These are phyloP conservation scores for Halisarca cf. caerulea DNA, from an alignment of 37 sponge, comb jelly and placozoan genomes.

Conservation along the genomic window DNA sequence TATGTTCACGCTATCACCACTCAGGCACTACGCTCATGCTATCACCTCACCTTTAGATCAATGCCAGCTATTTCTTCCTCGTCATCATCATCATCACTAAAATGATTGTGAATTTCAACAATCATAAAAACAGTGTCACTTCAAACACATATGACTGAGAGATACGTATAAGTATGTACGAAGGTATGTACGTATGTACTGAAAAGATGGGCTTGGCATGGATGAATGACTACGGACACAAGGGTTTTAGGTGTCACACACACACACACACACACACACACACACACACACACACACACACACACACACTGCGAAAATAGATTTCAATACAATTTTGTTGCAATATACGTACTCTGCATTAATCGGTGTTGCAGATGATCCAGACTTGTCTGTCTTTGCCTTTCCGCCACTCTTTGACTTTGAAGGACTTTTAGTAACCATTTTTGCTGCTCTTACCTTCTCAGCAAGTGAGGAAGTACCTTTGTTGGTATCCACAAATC, in stretches of 20 bases:
- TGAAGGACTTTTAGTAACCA: not conserved
- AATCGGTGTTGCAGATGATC: not conserved
- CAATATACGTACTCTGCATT: not conserved
- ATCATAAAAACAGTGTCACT: not conserved
- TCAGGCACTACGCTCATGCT: too few relatives aligned
- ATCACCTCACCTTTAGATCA: constrained; percentile 70
- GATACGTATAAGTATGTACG: not conserved
- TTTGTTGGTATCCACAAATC: not conserved
- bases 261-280: too few relatives aligned
- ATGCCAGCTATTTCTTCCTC: constrained; percentile 52
- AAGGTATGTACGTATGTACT: not conserved
- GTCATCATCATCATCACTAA: constrained; percentile 74
- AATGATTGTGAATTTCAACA: not conserved
- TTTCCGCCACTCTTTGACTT: not conserved
- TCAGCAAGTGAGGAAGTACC: not conserved
- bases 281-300: too few relatives aligned
- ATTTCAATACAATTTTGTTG: too few relatives aligned
- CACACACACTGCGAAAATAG: too few relatives aligned
- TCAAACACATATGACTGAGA: not conserved
- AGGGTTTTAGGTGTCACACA: too few relatives aligned
- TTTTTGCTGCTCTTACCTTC: not conserved
- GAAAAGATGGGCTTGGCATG: too few relatives aligned
- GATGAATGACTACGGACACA: too few relatives aligned
- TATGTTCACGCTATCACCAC: too few relatives aligned
- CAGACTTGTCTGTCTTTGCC: not conserved